phyloP scores from a whole-genome alignment of 2,888 invertebrate genomes.

The Macaria notata region DNA sequence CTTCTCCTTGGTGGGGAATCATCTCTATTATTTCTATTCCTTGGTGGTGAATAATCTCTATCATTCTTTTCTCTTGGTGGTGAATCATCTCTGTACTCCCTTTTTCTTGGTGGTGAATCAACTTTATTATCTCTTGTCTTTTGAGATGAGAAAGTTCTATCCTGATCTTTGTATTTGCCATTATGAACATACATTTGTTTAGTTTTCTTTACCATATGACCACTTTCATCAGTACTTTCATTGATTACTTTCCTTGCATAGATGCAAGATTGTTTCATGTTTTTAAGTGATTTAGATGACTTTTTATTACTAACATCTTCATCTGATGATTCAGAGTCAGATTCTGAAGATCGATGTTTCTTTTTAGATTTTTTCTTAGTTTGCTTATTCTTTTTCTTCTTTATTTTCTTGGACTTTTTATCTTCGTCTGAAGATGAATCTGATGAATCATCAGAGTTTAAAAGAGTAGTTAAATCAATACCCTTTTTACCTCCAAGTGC shows the following conservation, averaged over 20 bases:
- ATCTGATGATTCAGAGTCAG: constrained; percentile 22
- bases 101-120: neutral
- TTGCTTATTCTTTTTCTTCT: constrained; percentile 51
- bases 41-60: neutral
- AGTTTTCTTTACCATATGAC: constrained; percentile 34
- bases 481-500: constrained; percentile 79
- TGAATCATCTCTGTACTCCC: neutral
- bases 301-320: constrained; percentile 30
- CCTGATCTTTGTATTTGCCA: neutral
- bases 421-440: constrained; percentile 48
- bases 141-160: neutral
- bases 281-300: constrained; percentile 15
- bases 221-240: constrained; percentile 36
- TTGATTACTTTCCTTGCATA: constrained; percentile 39
- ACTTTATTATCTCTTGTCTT: constrained; percentile 1
- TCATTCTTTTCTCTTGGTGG: neutral
- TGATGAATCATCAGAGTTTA: constrained; percentile 61
- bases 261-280: constrained; percentile 21
- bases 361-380: constrained; percentile 47
- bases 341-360: constrained; percentile 31
- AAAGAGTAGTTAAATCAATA: constrained; percentile 60
- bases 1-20: neutral
- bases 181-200: constrained; percentile 22
- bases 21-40: neutral
- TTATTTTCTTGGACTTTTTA: constrained; percentile 41